Base-by-base conservation (phyloP, 2,888 invertebrate genomes). In the Liodrosophila aerea region DNA sequence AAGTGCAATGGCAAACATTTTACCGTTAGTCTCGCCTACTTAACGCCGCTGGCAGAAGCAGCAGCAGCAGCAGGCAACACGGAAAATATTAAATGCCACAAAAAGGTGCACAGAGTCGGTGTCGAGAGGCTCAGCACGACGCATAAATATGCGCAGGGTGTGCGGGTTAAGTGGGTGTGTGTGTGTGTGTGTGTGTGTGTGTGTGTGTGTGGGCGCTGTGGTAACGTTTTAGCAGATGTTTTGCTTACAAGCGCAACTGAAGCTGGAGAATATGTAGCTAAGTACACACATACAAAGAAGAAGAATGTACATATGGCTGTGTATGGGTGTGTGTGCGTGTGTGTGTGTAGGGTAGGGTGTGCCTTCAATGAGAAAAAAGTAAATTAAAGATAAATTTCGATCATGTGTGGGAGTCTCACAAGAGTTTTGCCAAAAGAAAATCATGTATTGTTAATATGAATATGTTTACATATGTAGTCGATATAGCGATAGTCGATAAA, bases 51-150 rank as follows among this genome's bases (percentile, higher is more conserved):
- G 69, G 68, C 69, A 51, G 49, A 41, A 45, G 34, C 18, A 30
- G 22, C 12, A 49, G 59, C n/a, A 47, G 34, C 36, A 41, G 37
- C 56, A 65, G 65, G 40, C 39, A 59, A 31, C 50, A 41, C 72
- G 77, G 72, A 86, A 78, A 80, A 85, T 78, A 85, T 78, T 78
- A 85, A 78, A 78, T 85, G 82, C 78, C 85, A 84, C 84, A 78
- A 85, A n/a, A 84, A 86, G 85, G 77, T 83, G 63, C 33, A 9
- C 8, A 33, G 72, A 56, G 75, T 65, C 64, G 63, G 58, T 77
- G 82, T 64, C 53, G 70, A 59, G 74, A 22, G 39, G 76, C 85
- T 78, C 76, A 60, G 66, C 60, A 64, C 54, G 60, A 59, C 62
- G 62, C 80, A 77, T 77, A 85, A 76, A 76, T 82, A 68, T 76